A percentile compares a stretch with the other conserved stretches of the same genome.
Evolutionary conservation across 2,113 vertebrate species (phyloP).

Genomic region (Daboia siamensis): DNA sequence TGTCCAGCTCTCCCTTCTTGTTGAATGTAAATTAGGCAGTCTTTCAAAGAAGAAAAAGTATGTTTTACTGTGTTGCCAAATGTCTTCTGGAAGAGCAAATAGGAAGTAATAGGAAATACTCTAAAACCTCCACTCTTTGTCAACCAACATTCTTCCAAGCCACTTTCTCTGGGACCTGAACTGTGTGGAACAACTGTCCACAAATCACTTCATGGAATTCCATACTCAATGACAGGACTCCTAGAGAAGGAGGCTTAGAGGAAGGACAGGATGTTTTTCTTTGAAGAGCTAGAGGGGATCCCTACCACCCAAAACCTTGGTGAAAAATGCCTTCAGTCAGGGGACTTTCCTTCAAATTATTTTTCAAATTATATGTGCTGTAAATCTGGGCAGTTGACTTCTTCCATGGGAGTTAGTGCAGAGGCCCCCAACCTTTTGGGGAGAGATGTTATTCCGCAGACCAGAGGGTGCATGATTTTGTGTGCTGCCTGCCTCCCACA

Average conservation of each 20-base stretch:
- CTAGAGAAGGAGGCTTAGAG: not conserved
- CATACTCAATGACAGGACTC: not conserved
- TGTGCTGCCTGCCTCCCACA: too few species aligned
- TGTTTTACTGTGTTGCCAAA: not conserved
- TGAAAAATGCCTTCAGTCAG: not conserved
- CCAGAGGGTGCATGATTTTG: too few species aligned
- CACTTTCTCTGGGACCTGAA: not conserved
- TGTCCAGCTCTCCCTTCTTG: too few species aligned
- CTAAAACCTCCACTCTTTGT: not conserved
- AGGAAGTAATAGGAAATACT: not conserved
- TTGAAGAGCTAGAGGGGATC: not conserved
- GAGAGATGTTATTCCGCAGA: too few species aligned
- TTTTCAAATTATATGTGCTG: not conserved
- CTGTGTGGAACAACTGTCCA: not conserved
- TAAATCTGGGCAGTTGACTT: not conserved
- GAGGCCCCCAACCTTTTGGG: too few species aligned
- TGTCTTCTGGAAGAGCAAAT: not conserved
- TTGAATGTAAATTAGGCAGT: not conserved
- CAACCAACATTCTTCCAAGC: not conserved
- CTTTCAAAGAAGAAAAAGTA: not conserved
- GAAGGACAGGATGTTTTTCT: not conserved
- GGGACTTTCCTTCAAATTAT: not conserved
- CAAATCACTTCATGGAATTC: not conserved
- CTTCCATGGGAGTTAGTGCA: not conserved
- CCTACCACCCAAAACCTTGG: not conserved